Percentiles rank a stretch among this genome's conserved stretches.
Conservation (phyloP, 37 sponge, comb jelly and placozoan species). For the Theonella swinhoei region DNA sequence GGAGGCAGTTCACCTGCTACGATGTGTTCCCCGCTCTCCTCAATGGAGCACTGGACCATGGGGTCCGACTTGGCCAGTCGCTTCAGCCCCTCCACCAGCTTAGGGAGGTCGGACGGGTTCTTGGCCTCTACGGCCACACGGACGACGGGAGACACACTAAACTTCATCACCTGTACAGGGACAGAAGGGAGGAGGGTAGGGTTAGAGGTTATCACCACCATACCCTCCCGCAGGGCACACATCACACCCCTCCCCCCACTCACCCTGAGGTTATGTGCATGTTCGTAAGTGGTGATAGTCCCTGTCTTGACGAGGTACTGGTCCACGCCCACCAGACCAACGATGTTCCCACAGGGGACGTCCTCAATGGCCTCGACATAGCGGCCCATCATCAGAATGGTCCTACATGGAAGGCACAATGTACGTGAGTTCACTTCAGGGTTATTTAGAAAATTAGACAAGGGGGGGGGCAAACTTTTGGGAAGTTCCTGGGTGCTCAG, state of each 20-base stretch:
- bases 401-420: conserved; percentile 55
- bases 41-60: conserved; percentile 98
- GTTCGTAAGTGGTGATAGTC: conserved; percentile 93
- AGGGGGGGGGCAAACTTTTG: no score
- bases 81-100: conserved; percentile 98
- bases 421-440: neutral
- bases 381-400: conserved; percentile 99
- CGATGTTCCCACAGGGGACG: conserved; percentile 99
- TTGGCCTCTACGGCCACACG: conserved; percentile 98
- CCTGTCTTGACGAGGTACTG: conserved; percentile 99
- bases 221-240: neutral
- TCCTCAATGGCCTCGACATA: conserved; percentile 95
- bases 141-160: conserved; percentile 99
- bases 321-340: conserved; percentile 98
- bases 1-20: conserved; percentile 98
- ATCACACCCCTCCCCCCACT: neutral
- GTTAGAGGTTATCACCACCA: neutral
- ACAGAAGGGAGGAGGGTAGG: neutral
- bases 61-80: conserved; percentile 99
- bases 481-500: neutral
- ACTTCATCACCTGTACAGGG: conserved; percentile 90
- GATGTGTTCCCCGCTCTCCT: conserved; percentile 98
- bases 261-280: conserved; percentile 96
- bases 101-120: conserved; percentile 96
- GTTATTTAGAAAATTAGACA: neutral